Evolutionary conservation across 2,113 vertebrate genomes (phyloP), one percentile per base, ranked within the genome.

Genomic region (Helogale parvula): DNA sequence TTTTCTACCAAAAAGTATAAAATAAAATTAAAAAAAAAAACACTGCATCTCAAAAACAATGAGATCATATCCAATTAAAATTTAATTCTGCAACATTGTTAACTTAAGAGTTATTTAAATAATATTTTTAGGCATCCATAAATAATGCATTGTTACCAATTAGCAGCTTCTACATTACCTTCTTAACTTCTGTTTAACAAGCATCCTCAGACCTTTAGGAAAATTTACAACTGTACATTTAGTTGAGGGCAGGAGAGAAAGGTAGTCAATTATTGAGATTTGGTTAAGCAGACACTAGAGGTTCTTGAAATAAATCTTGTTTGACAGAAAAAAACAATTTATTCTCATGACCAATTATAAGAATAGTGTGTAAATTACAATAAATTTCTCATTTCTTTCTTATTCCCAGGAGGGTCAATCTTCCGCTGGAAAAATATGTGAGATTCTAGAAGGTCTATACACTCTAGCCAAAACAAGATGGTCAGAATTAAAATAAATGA

Each of bases 101-200:
- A 98, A 96, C 94, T 96, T 97, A 97, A 97, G 96, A 96, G 81
- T 98, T 97, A 97, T 93, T 97, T 96, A 65, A 96, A 90, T 97
- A 96, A 89, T 97, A 93, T 87, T 96, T 94, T 95, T 94, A 96
- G 93, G n/a, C 80, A 98, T n/a, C 9, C 63, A 97, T 98, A 98
- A 98, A 98, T 98, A 98, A 98, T 98, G 52, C 82, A 98, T 98
- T 95, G 47, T 97, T 98, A 79, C 90, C 98, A 98, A 98, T 99
- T 98, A 98, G 81, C 72, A 97, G 84, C 16, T 81, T 97, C 87
- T 96, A 63, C 50, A 96, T 97, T 97, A 80, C 94, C 69, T 94
- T 98, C 47, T 13, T 79, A 96, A 97, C 29, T 96, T 96, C 50
- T 96, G 83, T 97, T 98, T 98, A 97, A 98, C 86, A 97, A 98